Base-by-base conservation (phyloP, 2,797 vertebrate species). In the Oreonectes daqikongensis region DNA sequence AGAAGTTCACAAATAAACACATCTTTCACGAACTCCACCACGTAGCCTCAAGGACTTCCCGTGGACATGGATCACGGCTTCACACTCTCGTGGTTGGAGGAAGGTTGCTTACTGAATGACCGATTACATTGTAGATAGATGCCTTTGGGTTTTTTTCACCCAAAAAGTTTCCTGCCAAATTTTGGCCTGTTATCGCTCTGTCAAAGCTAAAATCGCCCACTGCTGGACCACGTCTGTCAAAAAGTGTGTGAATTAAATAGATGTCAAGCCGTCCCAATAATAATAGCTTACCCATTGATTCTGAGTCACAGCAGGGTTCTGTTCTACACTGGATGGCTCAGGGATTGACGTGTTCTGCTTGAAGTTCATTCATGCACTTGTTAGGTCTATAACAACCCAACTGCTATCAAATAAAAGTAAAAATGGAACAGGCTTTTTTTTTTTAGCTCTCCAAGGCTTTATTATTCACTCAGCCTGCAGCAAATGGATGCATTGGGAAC, bases 1-100 rank as follows among this genome's bases (percentile, higher is more conserved):
- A 79, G 75, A 60, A 69, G 46, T 88, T 90, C 85, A 84, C 87
- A 89, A 84, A 87, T 88, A 85, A 90, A 91, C 88, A 88, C 84
- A 77, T 85, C 69, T 72, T 82, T 85, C 82, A 87, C 87, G 83
- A 84, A 83, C 82, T 85, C 69, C 46, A 42, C 46, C 60, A 20
- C 38, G 17, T 22, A 40, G 35, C 26, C 44, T 75, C 32, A 72
- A 61, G 55, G 38, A 69, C 52, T 30, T 67, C 30, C 70, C n/a
- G 32, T 55, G 66, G 73, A 44, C 66, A 38, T 3, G 22, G 74
- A 22, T 30, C 22, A 17, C 26, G 63, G 53, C 60, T 68, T 67
- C 20, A 75, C 38, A 38, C 59, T 69, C 18, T 18, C 18, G 30
- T 59, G 28, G 26, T 18, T 14, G 46, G 7, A 63, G 35, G n/a